These are phyloP conservation scores for Avahi laniger DNA, from an alignment of 2,797 vertebrate genomes.

Conservation along the genomic window DNA sequence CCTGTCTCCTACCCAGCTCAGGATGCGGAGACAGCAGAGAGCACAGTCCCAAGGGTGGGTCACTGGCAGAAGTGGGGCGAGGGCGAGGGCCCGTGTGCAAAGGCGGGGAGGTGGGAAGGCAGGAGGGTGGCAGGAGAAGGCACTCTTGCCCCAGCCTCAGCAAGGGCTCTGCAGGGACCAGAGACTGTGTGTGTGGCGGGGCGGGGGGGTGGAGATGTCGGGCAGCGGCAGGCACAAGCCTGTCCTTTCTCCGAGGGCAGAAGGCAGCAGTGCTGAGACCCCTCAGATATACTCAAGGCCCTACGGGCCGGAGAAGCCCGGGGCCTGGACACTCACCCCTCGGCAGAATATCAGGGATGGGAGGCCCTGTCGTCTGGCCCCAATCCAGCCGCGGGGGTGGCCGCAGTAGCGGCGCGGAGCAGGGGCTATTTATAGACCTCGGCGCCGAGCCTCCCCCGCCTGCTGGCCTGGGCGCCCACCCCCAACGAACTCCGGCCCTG, in stretches of 20 bases:
- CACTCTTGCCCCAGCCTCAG: background rate
- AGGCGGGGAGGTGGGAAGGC: background rate
- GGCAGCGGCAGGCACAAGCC: background rate
- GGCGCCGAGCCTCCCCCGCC: background rate
- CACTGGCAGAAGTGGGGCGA: background rate
- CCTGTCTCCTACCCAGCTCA: background rate
- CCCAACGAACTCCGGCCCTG: background rate
- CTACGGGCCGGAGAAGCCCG: background rate
- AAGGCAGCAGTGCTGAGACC: background rate
- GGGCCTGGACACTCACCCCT: slow-evolving; percentile 17
- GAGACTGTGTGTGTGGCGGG: background rate
- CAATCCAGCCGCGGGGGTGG: slow-evolving; percentile 50
- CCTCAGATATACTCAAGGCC: background rate
- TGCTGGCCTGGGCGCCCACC: background rate
- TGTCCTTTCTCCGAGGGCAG: background rate
- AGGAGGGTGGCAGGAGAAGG: background rate
- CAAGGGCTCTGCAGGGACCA: background rate
- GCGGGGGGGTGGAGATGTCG: background rate
- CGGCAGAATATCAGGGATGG: background rate
- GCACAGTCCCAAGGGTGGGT: fast-evolving
- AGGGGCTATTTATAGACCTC: slow-evolving; percentile 70
- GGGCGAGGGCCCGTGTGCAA: background rate
- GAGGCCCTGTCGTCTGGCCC: slow-evolving; percentile 60
- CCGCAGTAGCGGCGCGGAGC: background rate
- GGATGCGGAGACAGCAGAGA: background rate